Conservation (phyloP, 2,888 invertebrate genomes). For the Diaperis boleti region DNA sequence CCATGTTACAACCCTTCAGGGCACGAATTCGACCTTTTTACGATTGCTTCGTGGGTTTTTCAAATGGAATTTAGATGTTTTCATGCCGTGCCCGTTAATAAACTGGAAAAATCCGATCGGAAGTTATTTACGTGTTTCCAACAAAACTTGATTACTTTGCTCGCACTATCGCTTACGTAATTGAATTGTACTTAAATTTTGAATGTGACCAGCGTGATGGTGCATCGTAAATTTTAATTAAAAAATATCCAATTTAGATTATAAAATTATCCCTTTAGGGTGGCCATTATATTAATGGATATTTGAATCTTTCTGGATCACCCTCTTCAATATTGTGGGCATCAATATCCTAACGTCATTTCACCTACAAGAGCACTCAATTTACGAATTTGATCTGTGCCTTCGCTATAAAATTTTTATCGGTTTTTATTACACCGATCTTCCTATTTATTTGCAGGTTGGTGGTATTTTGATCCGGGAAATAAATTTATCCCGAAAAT, state of each 20-base stretch:
- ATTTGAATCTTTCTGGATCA: constrained; percentile 16
- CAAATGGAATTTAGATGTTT: too few relatives aligned
- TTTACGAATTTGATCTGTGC: constrained; percentile 10
- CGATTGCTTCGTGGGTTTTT: too few relatives aligned
- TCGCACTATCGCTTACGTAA: background rate
- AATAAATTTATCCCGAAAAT: too few relatives aligned
- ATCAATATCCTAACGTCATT: constrained; percentile 4
- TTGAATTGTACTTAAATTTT: background rate
- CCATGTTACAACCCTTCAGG: too few relatives aligned
- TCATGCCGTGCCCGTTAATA: too few relatives aligned
- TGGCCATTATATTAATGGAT: constrained; percentile 22
- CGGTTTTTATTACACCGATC: background rate
- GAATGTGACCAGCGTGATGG: background rate
- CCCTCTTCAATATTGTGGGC: constrained; percentile 12
- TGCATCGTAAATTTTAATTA: constrained; percentile 7
- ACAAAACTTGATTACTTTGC: too few relatives aligned
- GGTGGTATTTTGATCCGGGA: background rate
- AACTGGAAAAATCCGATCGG: too few relatives aligned
- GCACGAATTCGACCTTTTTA: too few relatives aligned
- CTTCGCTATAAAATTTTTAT: constrained; percentile 8
- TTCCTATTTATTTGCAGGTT: background rate
- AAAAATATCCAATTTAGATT: constrained; percentile 10
- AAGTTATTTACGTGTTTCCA: too few relatives aligned
- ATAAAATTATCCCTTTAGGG: constrained; percentile 5
- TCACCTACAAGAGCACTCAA: constrained; percentile 1